Base-by-base conservation (phyloP, 1,140 invertebrate species). In the Uloborus diversus region DNA sequence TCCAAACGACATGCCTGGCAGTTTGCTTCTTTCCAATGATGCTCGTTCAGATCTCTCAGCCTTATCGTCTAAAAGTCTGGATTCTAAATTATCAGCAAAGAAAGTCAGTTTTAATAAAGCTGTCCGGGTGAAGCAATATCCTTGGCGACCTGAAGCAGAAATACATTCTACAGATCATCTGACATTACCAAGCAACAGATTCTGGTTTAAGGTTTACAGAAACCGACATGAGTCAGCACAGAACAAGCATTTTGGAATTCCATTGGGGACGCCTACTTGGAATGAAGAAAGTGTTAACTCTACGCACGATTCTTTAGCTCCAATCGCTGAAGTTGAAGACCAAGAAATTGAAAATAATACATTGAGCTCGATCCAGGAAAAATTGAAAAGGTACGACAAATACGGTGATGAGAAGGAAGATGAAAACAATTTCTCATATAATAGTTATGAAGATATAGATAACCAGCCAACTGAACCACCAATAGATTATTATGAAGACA, bases 161-260 rank as follows among this genome's bases (percentile, higher is more conserved):
- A 11, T 49, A 17, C 30, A 47, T 17, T 33, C 25, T n/a, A 4
- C 47, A 64, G 71, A 75, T 14, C 71, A 62, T 75, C 35, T 75
- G 30, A 75, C 42, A 51, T 51, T 75, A 64, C 79, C 79, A 13
- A 70, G 59, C 25, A 73, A 80, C 4, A 64, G 62, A 57, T 80
- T 80, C 53, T 80, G 79, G 79, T 80, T 80, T 28, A 80, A 80
- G 49, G 79, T 80, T n/a, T 73, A 80, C 57, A 80, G 73, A 66
- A 80, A 64, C 23, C 53, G 37, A 20, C 42, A 80, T 23, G 33
- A 70, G 4, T 5, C 14, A 0, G 23, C 53, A 27, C 11, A 9
- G 27, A 27, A 4, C 27, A 23, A 53, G 37, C 9, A 75, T 11
- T 27, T 25, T 51, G n/a, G 2, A 17, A 17, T 27, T 30, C 13